These are phyloP conservation scores for Glossophaga mutica DNA, from an alignment of 2,797 vertebrate genomes.

Conservation along the genomic window DNA sequence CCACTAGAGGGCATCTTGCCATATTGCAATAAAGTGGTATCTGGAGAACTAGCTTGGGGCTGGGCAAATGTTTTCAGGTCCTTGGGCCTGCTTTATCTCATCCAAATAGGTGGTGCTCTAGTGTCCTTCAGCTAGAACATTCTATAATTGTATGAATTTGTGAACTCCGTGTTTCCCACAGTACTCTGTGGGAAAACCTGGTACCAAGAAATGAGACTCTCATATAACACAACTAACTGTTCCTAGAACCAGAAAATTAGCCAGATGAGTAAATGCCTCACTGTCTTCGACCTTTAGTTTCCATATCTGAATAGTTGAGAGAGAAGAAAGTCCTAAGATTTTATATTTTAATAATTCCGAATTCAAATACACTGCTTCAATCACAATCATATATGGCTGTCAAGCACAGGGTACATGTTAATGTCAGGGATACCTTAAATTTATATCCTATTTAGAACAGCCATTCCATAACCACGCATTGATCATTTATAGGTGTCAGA, in stretches of 20 bases:
- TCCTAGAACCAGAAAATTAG: not conserved
- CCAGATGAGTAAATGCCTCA: not conserved
- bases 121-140: not conserved
- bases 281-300: not conserved
- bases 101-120: not conserved
- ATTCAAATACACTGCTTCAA: not conserved
- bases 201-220: not conserved
- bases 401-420: not conserved
- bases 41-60: not conserved
- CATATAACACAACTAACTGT: not conserved
- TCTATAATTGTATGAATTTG: not conserved
- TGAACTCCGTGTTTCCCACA: not conserved
- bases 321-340: not conserved
- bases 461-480: not conserved
- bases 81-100: not conserved
- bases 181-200: not conserved
- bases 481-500: not conserved
- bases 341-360: not conserved
- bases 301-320: not conserved
- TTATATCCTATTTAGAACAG: not conserved
- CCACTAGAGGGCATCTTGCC: not conserved
- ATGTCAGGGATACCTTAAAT: not conserved
- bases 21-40: not conserved
- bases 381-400: not conserved
- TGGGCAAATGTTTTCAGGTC: not conserved